Evolutionary conservation across 2,888 invertebrate species (phyloP).

Genomic region (Apeira syringaria): DNA sequence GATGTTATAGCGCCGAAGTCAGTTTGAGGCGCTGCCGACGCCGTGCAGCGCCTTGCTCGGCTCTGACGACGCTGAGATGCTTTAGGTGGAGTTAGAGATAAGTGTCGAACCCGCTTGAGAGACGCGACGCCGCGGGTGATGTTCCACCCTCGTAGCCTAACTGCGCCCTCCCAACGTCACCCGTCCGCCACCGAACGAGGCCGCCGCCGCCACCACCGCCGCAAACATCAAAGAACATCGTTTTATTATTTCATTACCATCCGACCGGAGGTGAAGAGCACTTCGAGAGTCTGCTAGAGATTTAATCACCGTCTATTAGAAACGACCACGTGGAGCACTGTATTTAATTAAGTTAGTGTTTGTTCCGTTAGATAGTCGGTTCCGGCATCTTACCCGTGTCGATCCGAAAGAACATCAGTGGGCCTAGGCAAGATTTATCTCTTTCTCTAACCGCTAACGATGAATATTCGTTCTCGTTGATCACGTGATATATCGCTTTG

Average conservation of each 20-base stretch:
- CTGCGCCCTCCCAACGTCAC: constrained; percentile 37
- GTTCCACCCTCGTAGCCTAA: constrained; percentile 51
- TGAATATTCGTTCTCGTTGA: too few species aligned
- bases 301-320: constrained; percentile 56
- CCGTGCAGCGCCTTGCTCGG: constrained; percentile 47
- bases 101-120: constrained; percentile 41
- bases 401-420: too few species aligned
- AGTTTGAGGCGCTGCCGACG: too few species aligned
- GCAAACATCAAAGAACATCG: constrained; percentile 71
- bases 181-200: background rate
- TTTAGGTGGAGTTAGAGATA: constrained; percentile 48
- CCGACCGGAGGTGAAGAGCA: constrained; percentile 47
- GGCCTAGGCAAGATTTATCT: too few species aligned
- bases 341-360: constrained; percentile 42
- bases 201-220: background rate
- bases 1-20: constrained; percentile 35
- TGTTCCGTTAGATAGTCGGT: too few species aligned
- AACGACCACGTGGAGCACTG: constrained; percentile 35
- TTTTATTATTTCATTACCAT: constrained; percentile 66
- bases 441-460: too few species aligned
- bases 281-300: constrained; percentile 43
- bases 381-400: too few species aligned
- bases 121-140: constrained; percentile 57
- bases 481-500: too few species aligned
- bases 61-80: constrained; percentile 20